phyloP scores from a whole-genome alignment of 2,113 vertebrate genomes.

The Pteruthius melanotis region DNA sequence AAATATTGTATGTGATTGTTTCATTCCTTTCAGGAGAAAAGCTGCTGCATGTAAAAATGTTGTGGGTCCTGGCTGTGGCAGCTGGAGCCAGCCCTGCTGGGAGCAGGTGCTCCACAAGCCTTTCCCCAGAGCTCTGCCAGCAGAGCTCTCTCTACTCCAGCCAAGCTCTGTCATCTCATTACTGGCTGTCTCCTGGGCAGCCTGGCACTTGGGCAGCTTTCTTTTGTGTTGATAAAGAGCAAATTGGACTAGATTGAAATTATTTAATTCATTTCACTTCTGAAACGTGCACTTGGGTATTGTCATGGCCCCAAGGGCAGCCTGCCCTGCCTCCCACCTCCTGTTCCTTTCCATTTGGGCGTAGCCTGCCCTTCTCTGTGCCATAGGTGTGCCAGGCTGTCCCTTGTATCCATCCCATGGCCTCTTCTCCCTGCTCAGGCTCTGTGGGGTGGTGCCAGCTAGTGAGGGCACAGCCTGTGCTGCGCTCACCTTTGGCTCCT shows the following conservation, averaged over 20 bases:
- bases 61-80: background rate
- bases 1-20: background rate
- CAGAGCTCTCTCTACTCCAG: background rate
- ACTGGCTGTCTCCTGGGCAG: background rate
- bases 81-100: background rate
- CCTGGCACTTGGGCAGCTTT: background rate
- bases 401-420: fast-evolving
- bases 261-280: background rate
- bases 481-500: background rate
- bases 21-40: background rate
- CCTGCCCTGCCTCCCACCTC: fast-evolving
- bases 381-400: background rate
- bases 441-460: background rate
- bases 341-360: fast-evolving
- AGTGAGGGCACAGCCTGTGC: background rate
- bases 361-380: background rate
- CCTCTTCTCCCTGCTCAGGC: background rate
- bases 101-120: constrained; percentile 18
- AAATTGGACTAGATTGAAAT: background rate
- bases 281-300: background rate
- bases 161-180: background rate
- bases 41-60: too few species aligned
- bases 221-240: background rate
- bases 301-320: background rate
- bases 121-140: background rate